Percentiles rank a stretch among this genome's conserved stretches.
phyloP scores from a whole-genome alignment of 30 jellyfish, hydroid and myxozoan species.

The Turritopsis rubra region DNA sequence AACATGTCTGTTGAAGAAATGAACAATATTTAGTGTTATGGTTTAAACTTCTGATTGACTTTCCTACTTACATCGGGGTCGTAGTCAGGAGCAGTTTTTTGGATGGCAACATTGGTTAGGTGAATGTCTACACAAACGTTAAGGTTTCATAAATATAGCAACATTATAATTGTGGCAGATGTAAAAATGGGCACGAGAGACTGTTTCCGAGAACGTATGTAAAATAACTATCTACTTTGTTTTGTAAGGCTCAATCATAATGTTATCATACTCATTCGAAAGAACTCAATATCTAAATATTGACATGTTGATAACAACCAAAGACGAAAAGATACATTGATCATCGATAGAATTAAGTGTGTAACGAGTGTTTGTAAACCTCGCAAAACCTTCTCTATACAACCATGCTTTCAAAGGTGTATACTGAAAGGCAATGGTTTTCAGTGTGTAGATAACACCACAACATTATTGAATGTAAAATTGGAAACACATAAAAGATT shows the following conservation, averaged over 20 bases:
- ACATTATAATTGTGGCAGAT: not conserved
- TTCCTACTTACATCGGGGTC: conserved; percentile 52
- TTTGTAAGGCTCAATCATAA: no score
- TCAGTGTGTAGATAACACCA: no score
- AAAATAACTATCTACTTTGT: no score
- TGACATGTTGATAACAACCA: not conserved
- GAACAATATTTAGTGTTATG: not conserved
- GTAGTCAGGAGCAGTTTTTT: conserved; percentile 75
- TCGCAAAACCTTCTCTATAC: conserved; percentile 89
- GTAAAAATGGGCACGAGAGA: not conserved
- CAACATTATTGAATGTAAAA: no score
- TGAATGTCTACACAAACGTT: conserved; percentile 50
- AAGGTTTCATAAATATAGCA: conserved; percentile 6
- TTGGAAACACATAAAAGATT: no score
- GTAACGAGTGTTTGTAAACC: conserved; percentile 79
- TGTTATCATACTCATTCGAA: no score
- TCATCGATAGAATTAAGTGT: conserved; percentile 89
- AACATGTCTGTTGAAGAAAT: not conserved
- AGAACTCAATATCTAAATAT: no score
- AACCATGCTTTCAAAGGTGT: conserved; percentile 89
- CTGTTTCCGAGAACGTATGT: no score
- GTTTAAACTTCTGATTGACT: no score
- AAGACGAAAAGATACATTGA: conserved; percentile 69
- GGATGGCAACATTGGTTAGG: conserved; percentile 86
- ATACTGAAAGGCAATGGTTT: conserved; percentile 53